A percentile compares a stretch with the other conserved stretches of the same genome.
phyloP scores from a whole-genome alignment of 2,888 invertebrate genomes.

The Pollenia amentaria region DNA sequence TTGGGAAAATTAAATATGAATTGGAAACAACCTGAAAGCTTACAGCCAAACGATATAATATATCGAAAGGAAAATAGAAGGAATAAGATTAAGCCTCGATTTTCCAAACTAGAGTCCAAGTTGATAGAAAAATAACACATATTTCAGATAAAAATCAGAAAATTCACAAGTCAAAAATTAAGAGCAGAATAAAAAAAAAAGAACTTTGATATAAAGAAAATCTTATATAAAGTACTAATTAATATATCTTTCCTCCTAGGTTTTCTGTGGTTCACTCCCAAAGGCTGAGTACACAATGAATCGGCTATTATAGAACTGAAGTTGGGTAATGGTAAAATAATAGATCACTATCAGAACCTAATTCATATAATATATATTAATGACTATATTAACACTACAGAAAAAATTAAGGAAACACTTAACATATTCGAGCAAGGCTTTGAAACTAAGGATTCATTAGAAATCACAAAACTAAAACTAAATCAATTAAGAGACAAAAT shows the following conservation, averaged over 20 bases:
- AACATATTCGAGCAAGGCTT: no score
- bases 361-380: constrained; percentile 43
- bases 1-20: constrained; percentile 61
- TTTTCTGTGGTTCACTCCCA: no score
- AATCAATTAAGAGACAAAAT: no score
- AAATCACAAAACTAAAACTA: no score
- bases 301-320: no score
- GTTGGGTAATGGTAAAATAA: no score
- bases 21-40: constrained; percentile 26
- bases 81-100: no score
- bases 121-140: constrained; percentile 52
- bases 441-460: no score
- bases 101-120: constrained; percentile 53
- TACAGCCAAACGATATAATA: constrained; percentile 31
- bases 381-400: constrained; percentile 2
- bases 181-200: constrained; percentile 32
- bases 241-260: constrained; percentile 10
- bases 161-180: constrained; percentile 68
- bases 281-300: no score
- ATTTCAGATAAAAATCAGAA: constrained; percentile 65
- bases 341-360: constrained; percentile 31
- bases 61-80: constrained; percentile 47
- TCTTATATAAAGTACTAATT: constrained; percentile 15
- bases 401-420: constrained; percentile 15
- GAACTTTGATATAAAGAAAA: constrained; percentile 21